Conservation (phyloP, 1,140 invertebrate genomes). For the Hyles euphorbiae region DNA sequence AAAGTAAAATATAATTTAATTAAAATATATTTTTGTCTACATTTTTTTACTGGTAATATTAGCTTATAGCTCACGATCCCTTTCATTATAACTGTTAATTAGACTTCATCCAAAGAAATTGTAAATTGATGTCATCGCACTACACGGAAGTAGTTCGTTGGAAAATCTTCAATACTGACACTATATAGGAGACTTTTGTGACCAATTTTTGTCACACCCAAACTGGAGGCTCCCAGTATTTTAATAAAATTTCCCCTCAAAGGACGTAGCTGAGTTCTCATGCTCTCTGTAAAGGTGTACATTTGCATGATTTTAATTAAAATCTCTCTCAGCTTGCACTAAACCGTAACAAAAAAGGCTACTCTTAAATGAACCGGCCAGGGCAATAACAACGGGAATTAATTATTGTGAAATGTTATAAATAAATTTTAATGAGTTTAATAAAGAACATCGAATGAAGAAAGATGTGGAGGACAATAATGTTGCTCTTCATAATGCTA, state of each 20-base stretch:
- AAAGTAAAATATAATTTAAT: background rate
- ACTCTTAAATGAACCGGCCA: background rate
- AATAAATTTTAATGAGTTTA: no score
- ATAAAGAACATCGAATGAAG: background rate
- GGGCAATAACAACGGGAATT: no score
- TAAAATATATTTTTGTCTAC: background rate
- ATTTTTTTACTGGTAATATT: background rate
- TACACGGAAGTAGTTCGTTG: no score
- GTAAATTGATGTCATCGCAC: no score
- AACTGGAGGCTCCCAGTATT: constrained; percentile 20
- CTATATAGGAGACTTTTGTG: background rate
- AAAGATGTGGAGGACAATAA: background rate
- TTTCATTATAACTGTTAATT: background rate
- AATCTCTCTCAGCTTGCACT: constrained; percentile 31
- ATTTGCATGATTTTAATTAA: constrained; percentile 56
- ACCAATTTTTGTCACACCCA: constrained; percentile 26
- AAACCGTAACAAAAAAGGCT: constrained; percentile 32
- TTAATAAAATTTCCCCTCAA: constrained; percentile 32
- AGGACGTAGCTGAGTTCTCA: constrained; percentile 31
- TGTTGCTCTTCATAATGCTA: background rate
- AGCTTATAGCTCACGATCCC: background rate
- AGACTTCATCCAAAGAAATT: no score
- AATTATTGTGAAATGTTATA: no score
- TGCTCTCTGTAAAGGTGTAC: constrained; percentile 34
- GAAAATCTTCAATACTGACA: no score